These are phyloP conservation scores for Eretmochelys imbricata DNA, from an alignment of 2,113 vertebrate genomes.

Conservation along the genomic window DNA sequence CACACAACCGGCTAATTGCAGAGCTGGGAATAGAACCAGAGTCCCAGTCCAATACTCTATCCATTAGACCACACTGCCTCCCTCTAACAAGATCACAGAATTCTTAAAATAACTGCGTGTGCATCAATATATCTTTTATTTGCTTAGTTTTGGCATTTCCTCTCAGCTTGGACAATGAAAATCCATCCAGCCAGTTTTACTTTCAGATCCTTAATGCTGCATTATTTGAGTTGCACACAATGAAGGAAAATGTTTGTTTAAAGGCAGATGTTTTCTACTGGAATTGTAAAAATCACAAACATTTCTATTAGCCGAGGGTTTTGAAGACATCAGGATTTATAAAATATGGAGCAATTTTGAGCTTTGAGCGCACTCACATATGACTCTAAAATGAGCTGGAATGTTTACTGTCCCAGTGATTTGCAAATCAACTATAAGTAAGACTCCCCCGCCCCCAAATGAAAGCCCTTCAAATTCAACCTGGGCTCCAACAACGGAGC, in stretches of 20 bases:
- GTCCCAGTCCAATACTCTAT: neutral
- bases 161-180: neutral
- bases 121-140: neutral
- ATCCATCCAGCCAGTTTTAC: neutral
- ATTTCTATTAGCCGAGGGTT: neutral
- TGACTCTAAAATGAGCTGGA: neutral
- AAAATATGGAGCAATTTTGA: neutral
- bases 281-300: neutral
- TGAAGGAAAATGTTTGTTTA: neutral
- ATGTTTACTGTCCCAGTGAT: neutral
- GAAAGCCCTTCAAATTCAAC: accelerated
- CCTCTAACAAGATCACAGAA: neutral
- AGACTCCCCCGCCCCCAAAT: neutral
- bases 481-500: neutral
- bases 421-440: neutral
- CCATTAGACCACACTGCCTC: neutral
- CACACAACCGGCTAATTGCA: neutral
- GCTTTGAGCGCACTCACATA: neutral
- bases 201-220: neutral
- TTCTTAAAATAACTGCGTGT: neutral
- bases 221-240: neutral
- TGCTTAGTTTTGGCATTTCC: neutral
- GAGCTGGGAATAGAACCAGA: neutral
- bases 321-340: neutral
- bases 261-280: neutral